Evolutionary conservation across 2,888 invertebrate species (phyloP).

Genomic region (Macropis europaea): DNA sequence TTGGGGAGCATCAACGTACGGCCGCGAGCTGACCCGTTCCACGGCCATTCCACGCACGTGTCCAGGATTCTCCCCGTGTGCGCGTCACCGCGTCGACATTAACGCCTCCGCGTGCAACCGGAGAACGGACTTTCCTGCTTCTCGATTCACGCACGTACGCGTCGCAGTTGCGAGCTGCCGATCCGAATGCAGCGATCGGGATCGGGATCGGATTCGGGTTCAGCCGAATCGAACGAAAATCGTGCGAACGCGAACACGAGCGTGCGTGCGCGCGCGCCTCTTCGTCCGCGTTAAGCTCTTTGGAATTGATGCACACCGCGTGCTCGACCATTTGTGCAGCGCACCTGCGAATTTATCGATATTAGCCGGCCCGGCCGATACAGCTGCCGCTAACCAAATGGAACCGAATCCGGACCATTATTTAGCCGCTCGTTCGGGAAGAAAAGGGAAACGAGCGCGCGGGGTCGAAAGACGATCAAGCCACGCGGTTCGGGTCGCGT

Average conservation of each 20-base stretch:
- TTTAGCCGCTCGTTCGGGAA: slow-evolving; percentile 36
- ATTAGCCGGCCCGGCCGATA: slow-evolving; percentile 56
- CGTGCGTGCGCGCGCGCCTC: slow-evolving; percentile 12
- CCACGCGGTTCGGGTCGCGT: background rate
- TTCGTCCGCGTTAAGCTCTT: slow-evolving; percentile 54
- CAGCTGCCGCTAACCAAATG: slow-evolving; percentile 58
- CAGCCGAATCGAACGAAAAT: background rate
- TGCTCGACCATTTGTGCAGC: slow-evolving; percentile 52
- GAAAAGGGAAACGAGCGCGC: slow-evolving; percentile 3
- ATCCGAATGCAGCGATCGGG: too few species aligned
- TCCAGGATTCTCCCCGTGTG: slow-evolving; percentile 29
- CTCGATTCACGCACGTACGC: too few species aligned
- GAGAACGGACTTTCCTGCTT: too few species aligned
- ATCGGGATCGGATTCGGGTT: background rate
- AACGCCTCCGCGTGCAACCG: slow-evolving; percentile 43
- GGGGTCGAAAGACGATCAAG: slow-evolving; percentile 2
- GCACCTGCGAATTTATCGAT: slow-evolving; percentile 63
- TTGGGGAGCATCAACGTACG: slow-evolving; percentile 74
- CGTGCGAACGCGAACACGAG: background rate
- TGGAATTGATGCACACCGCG: slow-evolving; percentile 53
- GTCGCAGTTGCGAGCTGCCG: too few species aligned
- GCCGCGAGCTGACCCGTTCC: slow-evolving; percentile 69
- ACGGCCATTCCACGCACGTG: slow-evolving; percentile 76
- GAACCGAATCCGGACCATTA: slow-evolving; percentile 48
- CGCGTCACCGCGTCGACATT: slow-evolving; percentile 56